These are phyloP conservation scores for Drosophila gaucha DNA, from an alignment of 2,888 invertebrate genomes.

Conservation along the genomic window DNA sequence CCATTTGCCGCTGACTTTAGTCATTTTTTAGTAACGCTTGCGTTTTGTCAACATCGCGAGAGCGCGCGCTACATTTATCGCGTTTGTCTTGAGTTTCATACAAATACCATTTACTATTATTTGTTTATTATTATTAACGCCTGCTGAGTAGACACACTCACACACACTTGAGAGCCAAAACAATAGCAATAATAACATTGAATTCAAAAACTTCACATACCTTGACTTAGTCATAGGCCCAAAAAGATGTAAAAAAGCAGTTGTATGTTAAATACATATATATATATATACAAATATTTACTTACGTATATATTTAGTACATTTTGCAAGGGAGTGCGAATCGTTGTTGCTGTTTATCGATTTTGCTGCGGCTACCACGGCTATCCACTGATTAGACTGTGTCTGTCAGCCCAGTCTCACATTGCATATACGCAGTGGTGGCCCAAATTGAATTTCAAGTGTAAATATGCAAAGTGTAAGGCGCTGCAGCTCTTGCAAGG, in stretches of 20 bases:
- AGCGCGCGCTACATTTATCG: conserved; percentile 55
- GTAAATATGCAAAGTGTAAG: conserved; percentile 31
- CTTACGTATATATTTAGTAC: neutral
- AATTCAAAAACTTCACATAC: conserved; percentile 52
- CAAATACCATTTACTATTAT: conserved; percentile 30
- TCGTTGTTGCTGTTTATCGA: conserved; percentile 48
- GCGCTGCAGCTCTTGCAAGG: conserved; percentile 39
- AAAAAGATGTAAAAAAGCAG: conserved; percentile 17
- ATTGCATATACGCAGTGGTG: conserved; percentile 68
- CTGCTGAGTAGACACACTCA: conserved; percentile 40
- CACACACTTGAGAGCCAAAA: conserved; percentile 19
- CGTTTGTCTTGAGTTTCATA: conserved; percentile 42
- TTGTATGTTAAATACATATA: conserved; percentile 37
- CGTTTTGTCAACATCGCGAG: conserved; percentile 80
- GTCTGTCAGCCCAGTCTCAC: neutral
- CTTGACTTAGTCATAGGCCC: conserved; percentile 60
- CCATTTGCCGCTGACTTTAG: conserved; percentile 68
- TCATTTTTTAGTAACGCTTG: conserved; percentile 80
- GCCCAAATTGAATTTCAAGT: conserved; percentile 66
- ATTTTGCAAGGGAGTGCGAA: conserved; percentile 15
- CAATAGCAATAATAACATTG: conserved; percentile 41
- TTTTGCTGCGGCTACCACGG: conserved; percentile 38
- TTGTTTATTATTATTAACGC: conserved; percentile 47
- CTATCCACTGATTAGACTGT: conserved; percentile 38
- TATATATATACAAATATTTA: conserved; percentile 18